Conservation (phyloP, 2,888 invertebrate species). For the Sicus ferrugineus region DNA sequence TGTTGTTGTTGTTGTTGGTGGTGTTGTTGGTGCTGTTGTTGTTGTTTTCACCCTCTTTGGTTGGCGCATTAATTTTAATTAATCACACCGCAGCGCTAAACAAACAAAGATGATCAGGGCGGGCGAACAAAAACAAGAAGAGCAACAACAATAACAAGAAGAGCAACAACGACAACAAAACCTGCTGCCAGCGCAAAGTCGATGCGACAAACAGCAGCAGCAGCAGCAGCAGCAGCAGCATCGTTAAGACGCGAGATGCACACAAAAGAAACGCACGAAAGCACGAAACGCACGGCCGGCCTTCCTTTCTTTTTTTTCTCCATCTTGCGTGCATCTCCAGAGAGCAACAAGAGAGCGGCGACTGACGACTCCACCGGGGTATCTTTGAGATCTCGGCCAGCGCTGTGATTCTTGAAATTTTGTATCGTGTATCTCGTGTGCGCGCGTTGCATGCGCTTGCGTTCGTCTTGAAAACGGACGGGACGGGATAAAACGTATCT, state of each 20-base stretch:
- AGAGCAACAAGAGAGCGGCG: no score
- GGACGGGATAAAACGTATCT: background rate
- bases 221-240: background rate
- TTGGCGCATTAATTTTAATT: conserved; percentile 32
- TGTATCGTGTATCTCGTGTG: background rate
- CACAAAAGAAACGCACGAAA: no score
- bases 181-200: background rate
- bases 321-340: background rate
- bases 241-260: background rate
- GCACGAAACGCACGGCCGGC: no score
- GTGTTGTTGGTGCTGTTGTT: background rate
- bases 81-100: conserved; percentile 31
- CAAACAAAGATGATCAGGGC: conserved; percentile 19
- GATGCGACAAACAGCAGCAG: conserved; percentile 13
- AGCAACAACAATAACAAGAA: background rate
- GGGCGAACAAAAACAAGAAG: no score
- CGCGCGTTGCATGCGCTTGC: background rate
- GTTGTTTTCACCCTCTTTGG: background rate
- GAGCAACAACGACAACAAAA: background rate
- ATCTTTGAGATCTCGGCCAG: background rate
- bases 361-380: no score
- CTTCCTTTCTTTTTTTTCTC: background rate
- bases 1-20: background rate
- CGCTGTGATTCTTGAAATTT: background rate
- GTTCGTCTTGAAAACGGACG: background rate